Conservation (phyloP, 2,888 invertebrate species). For the Stenodera caucasica region DNA sequence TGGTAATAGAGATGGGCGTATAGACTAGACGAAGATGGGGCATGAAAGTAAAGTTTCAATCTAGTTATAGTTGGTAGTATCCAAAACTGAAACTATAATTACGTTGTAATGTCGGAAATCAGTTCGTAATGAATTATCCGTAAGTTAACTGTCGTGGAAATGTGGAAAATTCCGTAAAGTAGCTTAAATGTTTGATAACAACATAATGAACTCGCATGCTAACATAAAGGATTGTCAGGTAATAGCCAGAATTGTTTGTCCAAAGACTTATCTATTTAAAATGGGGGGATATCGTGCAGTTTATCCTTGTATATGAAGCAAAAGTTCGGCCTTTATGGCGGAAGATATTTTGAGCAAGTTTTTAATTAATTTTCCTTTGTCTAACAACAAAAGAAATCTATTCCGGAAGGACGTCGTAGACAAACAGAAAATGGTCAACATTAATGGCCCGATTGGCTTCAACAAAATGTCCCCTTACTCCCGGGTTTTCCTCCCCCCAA, state of each 20-base stretch:
- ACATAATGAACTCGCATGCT: background rate
- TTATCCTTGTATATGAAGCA: too few relatives aligned
- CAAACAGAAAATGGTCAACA: background rate
- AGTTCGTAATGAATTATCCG: background rate
- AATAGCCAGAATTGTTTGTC: constrained; percentile 19
- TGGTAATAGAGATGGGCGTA: background rate
- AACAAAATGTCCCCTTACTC: too few relatives aligned
- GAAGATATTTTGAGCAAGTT: too few relatives aligned
- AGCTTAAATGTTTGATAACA: background rate
- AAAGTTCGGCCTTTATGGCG: too few relatives aligned
- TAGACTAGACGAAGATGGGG: background rate
- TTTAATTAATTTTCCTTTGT: background rate
- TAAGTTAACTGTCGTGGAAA: background rate
- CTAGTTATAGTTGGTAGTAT: background rate
- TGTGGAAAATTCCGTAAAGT: background rate
- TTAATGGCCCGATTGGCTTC: background rate
- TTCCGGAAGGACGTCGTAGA: background rate
- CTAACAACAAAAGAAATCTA: background rate
- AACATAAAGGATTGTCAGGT: constrained; percentile 19
- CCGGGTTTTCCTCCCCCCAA: too few relatives aligned
- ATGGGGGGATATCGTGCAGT: background rate
- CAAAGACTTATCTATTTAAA: background rate
- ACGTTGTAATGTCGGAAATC: background rate
- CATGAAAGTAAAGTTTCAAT: background rate
- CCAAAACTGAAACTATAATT: background rate